Conservation (phyloP, 2,113 vertebrate genomes). For the Cololabis saira region DNA sequence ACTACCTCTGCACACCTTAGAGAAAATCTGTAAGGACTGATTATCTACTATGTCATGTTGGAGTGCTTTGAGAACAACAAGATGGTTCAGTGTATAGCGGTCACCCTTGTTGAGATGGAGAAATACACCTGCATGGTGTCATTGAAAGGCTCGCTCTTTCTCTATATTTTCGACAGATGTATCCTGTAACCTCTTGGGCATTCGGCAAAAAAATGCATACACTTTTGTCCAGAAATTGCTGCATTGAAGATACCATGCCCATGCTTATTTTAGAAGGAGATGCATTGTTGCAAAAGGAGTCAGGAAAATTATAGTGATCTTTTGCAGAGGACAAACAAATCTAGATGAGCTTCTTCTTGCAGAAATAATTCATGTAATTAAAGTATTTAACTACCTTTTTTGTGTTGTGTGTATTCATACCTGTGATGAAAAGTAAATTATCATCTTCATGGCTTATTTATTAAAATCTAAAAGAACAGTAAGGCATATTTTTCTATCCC, state of each 20-base stretch:
- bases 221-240: slow-evolving; percentile 4
- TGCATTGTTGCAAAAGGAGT: background rate
- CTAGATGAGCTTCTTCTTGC: slow-evolving; percentile 3
- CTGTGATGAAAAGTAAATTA: background rate
- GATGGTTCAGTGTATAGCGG: slow-evolving; percentile 25
- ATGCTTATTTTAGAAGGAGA: slow-evolving; percentile 7
- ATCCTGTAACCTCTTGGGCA: slow-evolving; percentile 9
- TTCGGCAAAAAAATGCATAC: slow-evolving; percentile 9
- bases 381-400: slow-evolving; percentile 7
- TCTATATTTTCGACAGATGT: slow-evolving; percentile 20
- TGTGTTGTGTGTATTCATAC: background rate
- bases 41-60: slow-evolving; percentile 11
- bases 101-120: slow-evolving; percentile 27
- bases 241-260: background rate
- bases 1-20: slow-evolving; percentile 14
- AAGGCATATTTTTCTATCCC: background rate
- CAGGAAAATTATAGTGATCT: slow-evolving; percentile 9
- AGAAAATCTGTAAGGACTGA: background rate
- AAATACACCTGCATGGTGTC: slow-evolving; percentile 44
- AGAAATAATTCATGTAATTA: background rate
- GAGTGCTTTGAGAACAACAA: slow-evolving; percentile 26
- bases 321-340: slow-evolving; percentile 1
- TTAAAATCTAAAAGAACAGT: slow-evolving; percentile 2
- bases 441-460: background rate
- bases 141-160: slow-evolving; percentile 15